Percentiles rank a stretch among this genome's conserved stretches.
These are phyloP conservation scores for Drosophila orena DNA, from an alignment of 1,140 invertebrate genomes.

Conservation along the genomic window DNA sequence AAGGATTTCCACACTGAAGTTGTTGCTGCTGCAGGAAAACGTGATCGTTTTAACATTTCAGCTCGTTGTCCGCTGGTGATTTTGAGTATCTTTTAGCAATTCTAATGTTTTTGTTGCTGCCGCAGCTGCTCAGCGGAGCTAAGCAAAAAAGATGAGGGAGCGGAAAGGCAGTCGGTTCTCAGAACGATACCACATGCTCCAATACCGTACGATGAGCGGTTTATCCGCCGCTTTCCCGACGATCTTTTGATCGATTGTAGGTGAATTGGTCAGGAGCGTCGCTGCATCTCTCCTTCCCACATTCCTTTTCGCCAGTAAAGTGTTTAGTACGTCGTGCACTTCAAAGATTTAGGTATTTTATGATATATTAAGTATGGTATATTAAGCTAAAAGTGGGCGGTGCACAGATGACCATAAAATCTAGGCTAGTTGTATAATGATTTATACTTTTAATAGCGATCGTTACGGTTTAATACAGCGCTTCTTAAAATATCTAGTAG, in stretches of 20 bases:
- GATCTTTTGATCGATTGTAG: conserved; percentile 69
- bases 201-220: conserved; percentile 67
- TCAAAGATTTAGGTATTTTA: too few relatives aligned
- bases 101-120: conserved; percentile 71
- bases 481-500: background rate
- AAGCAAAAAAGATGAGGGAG: conserved; percentile 19
- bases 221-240: conserved; percentile 24
- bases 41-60: conserved; percentile 84
- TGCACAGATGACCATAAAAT: too few relatives aligned
- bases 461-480: background rate
- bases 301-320: conserved; percentile 36
- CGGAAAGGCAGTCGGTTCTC: conserved; percentile 31
- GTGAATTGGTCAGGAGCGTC: conserved; percentile 43
- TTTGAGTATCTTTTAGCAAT: conserved; percentile 81
- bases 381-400: too few relatives aligned
- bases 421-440: too few relatives aligned
- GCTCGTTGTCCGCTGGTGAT: conserved; percentile 67
- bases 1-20: conserved; percentile 53
- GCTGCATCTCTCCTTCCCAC: background rate
- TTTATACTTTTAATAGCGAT: background rate
- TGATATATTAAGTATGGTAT: too few relatives aligned
- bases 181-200: conserved; percentile 52
- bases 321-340: conserved; percentile 9
- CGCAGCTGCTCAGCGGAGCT: conserved; percentile 12
- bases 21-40: conserved; percentile 56